These are phyloP conservation scores for Stegodyphus dumicola DNA, from an alignment of 1,140 invertebrate genomes.

Conservation along the genomic window DNA sequence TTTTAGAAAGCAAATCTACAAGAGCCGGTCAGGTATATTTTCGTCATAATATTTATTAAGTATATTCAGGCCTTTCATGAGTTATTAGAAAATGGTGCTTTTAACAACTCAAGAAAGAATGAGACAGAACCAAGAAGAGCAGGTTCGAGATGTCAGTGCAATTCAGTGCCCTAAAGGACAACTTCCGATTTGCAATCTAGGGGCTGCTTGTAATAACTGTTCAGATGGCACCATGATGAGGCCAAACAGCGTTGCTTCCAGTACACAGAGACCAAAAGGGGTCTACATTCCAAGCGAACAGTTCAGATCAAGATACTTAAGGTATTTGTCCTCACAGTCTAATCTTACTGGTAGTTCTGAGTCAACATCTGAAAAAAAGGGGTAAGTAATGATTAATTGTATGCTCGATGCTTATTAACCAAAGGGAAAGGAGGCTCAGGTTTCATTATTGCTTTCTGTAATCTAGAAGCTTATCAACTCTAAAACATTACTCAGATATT, in stretches of 20 bases:
- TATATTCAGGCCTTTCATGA: too few relatives aligned
- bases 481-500: too few relatives aligned
- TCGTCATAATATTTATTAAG: too few relatives aligned
- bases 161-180: background rate
- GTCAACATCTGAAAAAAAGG: background rate
- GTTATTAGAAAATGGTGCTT: background rate
- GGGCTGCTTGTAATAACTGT: background rate
- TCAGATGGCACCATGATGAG: background rate
- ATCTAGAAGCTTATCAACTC: too few relatives aligned
- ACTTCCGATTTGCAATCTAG: background rate
- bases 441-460: too few relatives aligned
- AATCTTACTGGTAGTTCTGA: background rate
- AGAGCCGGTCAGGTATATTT: too few relatives aligned
- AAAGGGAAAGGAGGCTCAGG: too few relatives aligned
- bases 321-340: slow-evolving; percentile 17
- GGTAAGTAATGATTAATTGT: slow-evolving; percentile 12
- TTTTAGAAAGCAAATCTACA: too few relatives aligned
- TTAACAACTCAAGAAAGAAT: slow-evolving; percentile 16
- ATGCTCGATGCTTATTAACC: too few relatives aligned
- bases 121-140: background rate
- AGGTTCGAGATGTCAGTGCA: background rate
- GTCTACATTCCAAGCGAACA: slow-evolving; percentile 46
- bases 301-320: slow-evolving; percentile 31
- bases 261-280: slow-evolving; percentile 23
- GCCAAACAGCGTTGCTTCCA: background rate